Conservation (phyloP, 2,888 invertebrate species). For the Athetis lepigone region DNA sequence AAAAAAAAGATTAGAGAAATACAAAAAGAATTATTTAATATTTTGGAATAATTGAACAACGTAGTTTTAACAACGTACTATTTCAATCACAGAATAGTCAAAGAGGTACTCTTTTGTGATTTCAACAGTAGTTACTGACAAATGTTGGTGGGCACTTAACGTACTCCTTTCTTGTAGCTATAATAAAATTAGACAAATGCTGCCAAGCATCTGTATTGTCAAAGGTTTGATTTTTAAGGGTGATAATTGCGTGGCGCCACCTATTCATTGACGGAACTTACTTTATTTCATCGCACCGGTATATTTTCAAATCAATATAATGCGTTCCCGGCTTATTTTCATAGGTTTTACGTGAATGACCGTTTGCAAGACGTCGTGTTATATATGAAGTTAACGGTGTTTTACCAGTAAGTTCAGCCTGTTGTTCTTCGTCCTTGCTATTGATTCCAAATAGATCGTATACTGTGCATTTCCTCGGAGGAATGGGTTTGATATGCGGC, state of each 20-base stretch:
- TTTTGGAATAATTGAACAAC: too few relatives aligned
- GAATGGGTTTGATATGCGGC: constrained; percentile 9
- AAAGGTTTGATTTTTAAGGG: constrained; percentile 12
- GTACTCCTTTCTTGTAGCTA: constrained; percentile 11
- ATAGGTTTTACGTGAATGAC: constrained; percentile 10
- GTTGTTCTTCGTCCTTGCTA: constrained; percentile 7
- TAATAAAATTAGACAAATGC: constrained; percentile 12
- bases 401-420: constrained; percentile 9
- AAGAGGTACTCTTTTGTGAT: too few relatives aligned
- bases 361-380: constrained; percentile 9
- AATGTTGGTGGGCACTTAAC: constrained; percentile 17
- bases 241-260: too few relatives aligned
- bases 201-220: constrained; percentile 16
- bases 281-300: constrained; percentile 8
- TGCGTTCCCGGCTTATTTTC: constrained; percentile 9
- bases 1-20: too few relatives aligned
- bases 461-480: constrained; percentile 7
- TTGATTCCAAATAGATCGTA: constrained; percentile 4
- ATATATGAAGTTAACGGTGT: constrained; percentile 9
- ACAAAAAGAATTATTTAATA: too few relatives aligned
- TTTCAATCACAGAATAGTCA: too few relatives aligned
- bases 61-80: too few relatives aligned
- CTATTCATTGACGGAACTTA: constrained; percentile 8
- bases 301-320: constrained; percentile 14
- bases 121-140: constrained; percentile 14